Evolutionary conservation across 2,797 vertebrate genomes (phyloP).

Genomic region (Otolemur crassicaudatus): DNA sequence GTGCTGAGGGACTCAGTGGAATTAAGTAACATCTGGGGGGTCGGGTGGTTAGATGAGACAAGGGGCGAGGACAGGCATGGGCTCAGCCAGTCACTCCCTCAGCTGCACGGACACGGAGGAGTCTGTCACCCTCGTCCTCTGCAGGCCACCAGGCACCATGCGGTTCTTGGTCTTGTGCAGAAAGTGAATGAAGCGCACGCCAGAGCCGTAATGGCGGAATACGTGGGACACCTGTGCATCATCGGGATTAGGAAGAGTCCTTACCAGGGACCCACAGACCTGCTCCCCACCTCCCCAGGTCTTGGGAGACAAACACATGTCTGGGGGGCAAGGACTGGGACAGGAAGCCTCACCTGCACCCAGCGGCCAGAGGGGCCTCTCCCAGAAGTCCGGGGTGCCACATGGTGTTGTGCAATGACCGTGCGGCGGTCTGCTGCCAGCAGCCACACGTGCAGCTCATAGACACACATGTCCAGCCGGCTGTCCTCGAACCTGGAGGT

Average conservation of each 20-base stretch:
- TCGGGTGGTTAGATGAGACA: not conserved
- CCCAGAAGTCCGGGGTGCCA: conserved; percentile 68
- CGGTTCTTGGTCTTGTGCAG: conserved; percentile 89
- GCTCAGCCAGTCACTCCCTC: conserved; percentile 64
- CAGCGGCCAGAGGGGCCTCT: conserved; percentile 70
- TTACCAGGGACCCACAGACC: accelerated
- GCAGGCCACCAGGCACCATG: conserved; percentile 83
- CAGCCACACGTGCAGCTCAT: conserved; percentile 91
- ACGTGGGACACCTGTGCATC: conserved; percentile 91
- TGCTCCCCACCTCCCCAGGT: not conserved
- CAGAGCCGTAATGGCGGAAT: conserved; percentile 91
- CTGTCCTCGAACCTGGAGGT: conserved; percentile 93
- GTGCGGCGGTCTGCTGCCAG: conserved; percentile 89
- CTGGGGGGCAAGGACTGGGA: accelerated
- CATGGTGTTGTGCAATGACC: conserved; percentile 87
- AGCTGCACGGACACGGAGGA: conserved; percentile 87
- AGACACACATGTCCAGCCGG: conserved; percentile 89
- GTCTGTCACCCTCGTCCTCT: conserved; percentile 89
- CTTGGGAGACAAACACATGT: not conserved
- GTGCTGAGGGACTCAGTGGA: not conserved
- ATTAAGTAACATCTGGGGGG: not conserved
- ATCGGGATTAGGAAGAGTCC: not conserved
- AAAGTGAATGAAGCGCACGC: conserved; percentile 89
- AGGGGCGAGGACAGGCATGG: not conserved
- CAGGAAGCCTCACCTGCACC: conserved; percentile 71